These are phyloP conservation scores for Helarctos malayanus DNA, from an alignment of 2,797 vertebrate genomes.

Conservation along the genomic window DNA sequence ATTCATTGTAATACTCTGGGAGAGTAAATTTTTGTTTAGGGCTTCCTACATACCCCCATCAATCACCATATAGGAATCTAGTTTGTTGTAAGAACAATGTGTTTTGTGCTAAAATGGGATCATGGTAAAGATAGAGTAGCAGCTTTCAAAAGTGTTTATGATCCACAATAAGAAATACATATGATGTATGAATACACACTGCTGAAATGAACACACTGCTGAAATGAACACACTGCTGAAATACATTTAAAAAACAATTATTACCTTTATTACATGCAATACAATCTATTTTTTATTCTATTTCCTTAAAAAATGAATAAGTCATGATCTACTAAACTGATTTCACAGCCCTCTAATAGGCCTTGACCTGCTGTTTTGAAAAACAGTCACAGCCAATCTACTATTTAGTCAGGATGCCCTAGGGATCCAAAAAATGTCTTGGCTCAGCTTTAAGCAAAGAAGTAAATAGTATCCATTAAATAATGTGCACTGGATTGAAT, in stretches of 20 bases:
- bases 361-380: conserved; percentile 31
- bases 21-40: background rate
- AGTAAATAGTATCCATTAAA: background rate
- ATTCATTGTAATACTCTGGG: background rate
- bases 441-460: background rate
- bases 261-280: background rate
- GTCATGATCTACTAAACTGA: conserved; percentile 23
- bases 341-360: conserved; percentile 32
- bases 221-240: background rate
- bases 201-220: background rate
- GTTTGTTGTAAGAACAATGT: background rate
- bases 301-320: background rate
- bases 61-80: background rate
- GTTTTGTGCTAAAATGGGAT: background rate
- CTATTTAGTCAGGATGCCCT: conserved; percentile 28
- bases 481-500: background rate
- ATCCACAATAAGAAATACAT: background rate
- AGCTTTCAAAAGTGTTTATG: background rate
- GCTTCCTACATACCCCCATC: background rate
- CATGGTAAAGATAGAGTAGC: background rate
- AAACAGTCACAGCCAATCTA: conserved; percentile 33
- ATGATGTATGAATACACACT: background rate
- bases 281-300: background rate
- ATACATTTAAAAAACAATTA: conserved; percentile 48
- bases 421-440: background rate